Percentiles rank a stretch among this genome's conserved stretches.
These are phyloP conservation scores for Strigamia crassipes DNA, from an alignment of 2,888 invertebrate genomes.

Conservation along the genomic window DNA sequence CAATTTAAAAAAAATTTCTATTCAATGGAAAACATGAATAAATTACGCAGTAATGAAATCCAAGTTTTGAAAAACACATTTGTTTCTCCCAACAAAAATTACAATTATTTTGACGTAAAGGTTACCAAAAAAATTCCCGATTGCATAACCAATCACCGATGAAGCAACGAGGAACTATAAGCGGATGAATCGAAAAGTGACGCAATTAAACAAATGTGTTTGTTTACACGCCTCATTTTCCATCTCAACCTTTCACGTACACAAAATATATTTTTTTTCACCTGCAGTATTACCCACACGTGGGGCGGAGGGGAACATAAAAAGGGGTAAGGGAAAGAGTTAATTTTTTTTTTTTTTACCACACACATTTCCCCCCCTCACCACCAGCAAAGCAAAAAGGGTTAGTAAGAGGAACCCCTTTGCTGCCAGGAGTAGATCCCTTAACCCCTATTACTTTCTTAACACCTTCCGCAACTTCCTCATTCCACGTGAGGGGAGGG, in stretches of 20 bases:
- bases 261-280: neutral
- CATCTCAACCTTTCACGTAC: neutral
- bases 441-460: neutral
- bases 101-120: neutral
- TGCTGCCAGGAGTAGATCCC: slow-evolving; percentile 1
- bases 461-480: neutral
- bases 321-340: slow-evolving; percentile 1
- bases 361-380: neutral
- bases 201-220: slow-evolving; percentile 24
- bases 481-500: slow-evolving; percentile 35
- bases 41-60: too few relatives aligned
- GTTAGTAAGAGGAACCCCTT: neutral
- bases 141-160: slow-evolving; percentile 18
- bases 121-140: neutral
- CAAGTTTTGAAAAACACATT: too few relatives aligned
- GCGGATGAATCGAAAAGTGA: slow-evolving; percentile 18
- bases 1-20: too few relatives aligned
- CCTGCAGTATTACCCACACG: neutral
- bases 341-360: neutral
- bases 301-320: neutral
- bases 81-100: too few relatives aligned
- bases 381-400: neutral
- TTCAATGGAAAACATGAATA: too few relatives aligned
- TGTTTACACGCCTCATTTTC: neutral
- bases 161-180: slow-evolving; percentile 5